These are phyloP conservation scores for Pteromalus puparum DNA, from an alignment of 1,140 invertebrate genomes.

Conservation along the genomic window DNA sequence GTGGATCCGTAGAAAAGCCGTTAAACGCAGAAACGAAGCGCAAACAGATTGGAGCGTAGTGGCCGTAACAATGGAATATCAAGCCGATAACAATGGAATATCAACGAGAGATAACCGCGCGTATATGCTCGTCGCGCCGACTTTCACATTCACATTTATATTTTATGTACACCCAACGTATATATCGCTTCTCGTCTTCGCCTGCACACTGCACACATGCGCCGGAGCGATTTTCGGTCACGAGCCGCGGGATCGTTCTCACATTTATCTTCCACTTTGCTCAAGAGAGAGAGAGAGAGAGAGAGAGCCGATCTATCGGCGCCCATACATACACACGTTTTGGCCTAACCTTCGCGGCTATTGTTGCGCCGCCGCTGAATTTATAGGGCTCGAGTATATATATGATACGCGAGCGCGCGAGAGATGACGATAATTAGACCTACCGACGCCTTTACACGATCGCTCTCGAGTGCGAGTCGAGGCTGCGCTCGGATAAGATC, in stretches of 20 bases:
- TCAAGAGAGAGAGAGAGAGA: background rate
- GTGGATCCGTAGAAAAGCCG: conserved; percentile 8
- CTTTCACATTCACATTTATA: conserved; percentile 51
- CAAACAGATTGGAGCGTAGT: background rate
- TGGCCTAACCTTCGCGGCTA: background rate
- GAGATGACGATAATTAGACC: conserved; percentile 15
- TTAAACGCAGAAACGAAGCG: background rate
- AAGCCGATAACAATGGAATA: conserved; percentile 52
- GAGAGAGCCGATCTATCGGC: background rate
- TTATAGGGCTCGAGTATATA: background rate
- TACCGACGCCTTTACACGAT: conserved; percentile 4
- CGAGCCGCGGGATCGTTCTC: conserved; percentile 39
- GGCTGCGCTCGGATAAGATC: too few species aligned
- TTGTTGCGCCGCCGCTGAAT: conserved; percentile 14
- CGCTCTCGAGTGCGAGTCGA: background rate
- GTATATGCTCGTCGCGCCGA: background rate
- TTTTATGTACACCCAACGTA: background rate
- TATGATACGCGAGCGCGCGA: too few species aligned
- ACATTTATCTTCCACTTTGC: conserved; percentile 50
- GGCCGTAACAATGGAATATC: conserved; percentile 51
- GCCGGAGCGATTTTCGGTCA: conserved; percentile 33
- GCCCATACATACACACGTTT: background rate
- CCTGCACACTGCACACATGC: background rate
- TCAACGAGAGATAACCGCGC: conserved; percentile 46
- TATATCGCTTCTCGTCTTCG: conserved; percentile 5